Base-by-base conservation (phyloP, 2,888 invertebrate genomes). In the Pyrrhosoma nymphula region DNA sequence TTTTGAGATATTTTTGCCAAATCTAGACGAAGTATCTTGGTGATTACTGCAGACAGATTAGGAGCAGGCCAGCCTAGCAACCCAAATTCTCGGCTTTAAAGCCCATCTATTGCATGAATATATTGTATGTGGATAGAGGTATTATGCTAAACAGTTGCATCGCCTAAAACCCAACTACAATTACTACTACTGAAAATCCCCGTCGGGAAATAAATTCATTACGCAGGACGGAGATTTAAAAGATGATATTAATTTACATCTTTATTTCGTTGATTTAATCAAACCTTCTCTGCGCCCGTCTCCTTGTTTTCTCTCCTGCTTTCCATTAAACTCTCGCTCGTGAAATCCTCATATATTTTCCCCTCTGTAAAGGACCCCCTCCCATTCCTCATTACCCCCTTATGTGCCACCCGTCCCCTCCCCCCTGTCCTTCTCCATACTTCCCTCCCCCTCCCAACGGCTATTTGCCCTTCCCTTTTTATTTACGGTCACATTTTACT, bases 401-500 rank as follows among this genome's bases (percentile, higher is more conserved):
- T 26, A 47, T 20, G 14, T 55, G 55, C 14, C 14, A 26, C 89
- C 47, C 89, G 16, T 8, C 3, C 39, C n/a, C n/a, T 39, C 47
- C 47, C 39, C 26, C 20, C n/a, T n/a, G n/a, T n/a, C n/a, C n/a
- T n/a, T n/a, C n/a, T n/a, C n/a, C n/a, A n/a, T n/a, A n/a, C n/a
- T n/a, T n/a, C n/a, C n/a, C n/a, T 39, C 47, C 47, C 39, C 26
- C 20, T 23, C 0, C 35, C 39, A 6, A 3, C 39, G 88, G 88
- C 10, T 88, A 26, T 69, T 69, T 69, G 69, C 69, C 69, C 69
- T 26, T 20, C 26, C 69, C 69, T 26, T 23, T 47, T 26, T 69
- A 69, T 69, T 69, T 69, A 69, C 69, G 69, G 69, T 69, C 69
- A 69, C 69, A 69, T 69, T 82, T 30, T 82, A 82, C 82, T 82